Conservation (phyloP, 1,140 invertebrate genomes). For the Lethrus apterus region DNA sequence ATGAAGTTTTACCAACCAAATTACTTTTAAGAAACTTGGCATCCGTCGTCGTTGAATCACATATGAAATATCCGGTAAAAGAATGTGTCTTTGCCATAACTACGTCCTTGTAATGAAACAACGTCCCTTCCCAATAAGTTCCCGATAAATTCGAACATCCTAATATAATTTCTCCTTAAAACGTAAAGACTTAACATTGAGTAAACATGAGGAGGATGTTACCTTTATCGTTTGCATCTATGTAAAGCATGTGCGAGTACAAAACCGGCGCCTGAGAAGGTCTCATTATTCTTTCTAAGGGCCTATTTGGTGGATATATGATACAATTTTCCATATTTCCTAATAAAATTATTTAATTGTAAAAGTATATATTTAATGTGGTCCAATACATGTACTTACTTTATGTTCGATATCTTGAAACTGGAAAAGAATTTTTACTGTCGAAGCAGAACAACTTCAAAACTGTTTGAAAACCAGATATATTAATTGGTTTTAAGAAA, state of each 20-base stretch:
- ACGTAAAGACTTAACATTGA: background rate
- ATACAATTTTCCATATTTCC: constrained; percentile 6
- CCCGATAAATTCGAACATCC: constrained; percentile 26
- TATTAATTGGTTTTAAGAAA: too few relatives aligned
- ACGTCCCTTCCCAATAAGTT: constrained; percentile 29
- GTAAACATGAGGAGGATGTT: background rate
- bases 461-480: too few relatives aligned
- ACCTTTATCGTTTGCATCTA: constrained; percentile 28
- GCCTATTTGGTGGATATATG: constrained; percentile 28
- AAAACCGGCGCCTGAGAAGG: constrained; percentile 24
- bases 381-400: too few relatives aligned
- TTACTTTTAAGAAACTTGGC: constrained; percentile 27
- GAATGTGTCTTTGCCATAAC: constrained; percentile 17
- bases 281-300: constrained; percentile 20
- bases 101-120: constrained; percentile 23
- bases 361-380: too few relatives aligned
- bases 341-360: background rate
- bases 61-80: constrained; percentile 22
- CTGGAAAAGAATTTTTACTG: too few relatives aligned
- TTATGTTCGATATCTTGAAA: too few relatives aligned
- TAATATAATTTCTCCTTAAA: constrained; percentile 27
- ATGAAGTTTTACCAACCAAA: constrained; percentile 18
- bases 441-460: too few relatives aligned
- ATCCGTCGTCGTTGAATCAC: constrained; percentile 23
- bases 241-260: constrained; percentile 25